Conservation (phyloP, 2,113 vertebrate genomes). For the Dicentrarchus labrax region DNA sequence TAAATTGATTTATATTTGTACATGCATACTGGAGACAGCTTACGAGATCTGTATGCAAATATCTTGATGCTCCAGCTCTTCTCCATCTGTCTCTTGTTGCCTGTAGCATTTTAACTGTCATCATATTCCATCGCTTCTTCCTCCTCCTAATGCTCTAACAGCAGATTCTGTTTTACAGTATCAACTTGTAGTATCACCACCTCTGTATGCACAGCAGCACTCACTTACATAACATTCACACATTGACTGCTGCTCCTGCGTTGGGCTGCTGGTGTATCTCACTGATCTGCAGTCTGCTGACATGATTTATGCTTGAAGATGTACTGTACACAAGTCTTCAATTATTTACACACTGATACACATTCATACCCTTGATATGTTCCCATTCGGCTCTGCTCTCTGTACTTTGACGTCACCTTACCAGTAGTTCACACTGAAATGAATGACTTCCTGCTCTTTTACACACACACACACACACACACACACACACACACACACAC, state of each 20-base stretch:
- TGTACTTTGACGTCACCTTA: slow-evolving; percentile 41
- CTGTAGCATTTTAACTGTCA: slow-evolving; percentile 18
- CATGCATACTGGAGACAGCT: neutral
- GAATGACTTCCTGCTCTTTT: slow-evolving; percentile 41
- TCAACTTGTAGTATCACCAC: neutral
- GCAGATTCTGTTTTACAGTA: neutral
- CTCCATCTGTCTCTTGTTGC: slow-evolving; percentile 22
- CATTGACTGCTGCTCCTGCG: neutral
- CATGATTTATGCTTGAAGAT: neutral
- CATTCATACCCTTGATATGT: neutral
- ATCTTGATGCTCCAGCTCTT: neutral
- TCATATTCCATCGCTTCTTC: neutral
- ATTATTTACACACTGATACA: slow-evolving; percentile 17
- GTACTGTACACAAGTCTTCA: neutral
- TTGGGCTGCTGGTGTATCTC: neutral
- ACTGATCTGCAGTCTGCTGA: neutral
- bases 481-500: slow-evolving; percentile 5
- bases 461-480: neutral
- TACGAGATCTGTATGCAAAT: neutral
- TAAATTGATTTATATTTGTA: slow-evolving; percentile 6
- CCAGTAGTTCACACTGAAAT: slow-evolving; percentile 44
- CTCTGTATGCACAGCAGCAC: slow-evolving; percentile 31
- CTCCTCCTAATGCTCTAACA: neutral
- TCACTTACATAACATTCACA: slow-evolving; percentile 42
- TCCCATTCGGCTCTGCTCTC: slow-evolving; percentile 12